These are phyloP conservation scores for Lutjanus campechanus DNA, from an alignment of 2,797 vertebrate species.

Conservation along the genomic window DNA sequence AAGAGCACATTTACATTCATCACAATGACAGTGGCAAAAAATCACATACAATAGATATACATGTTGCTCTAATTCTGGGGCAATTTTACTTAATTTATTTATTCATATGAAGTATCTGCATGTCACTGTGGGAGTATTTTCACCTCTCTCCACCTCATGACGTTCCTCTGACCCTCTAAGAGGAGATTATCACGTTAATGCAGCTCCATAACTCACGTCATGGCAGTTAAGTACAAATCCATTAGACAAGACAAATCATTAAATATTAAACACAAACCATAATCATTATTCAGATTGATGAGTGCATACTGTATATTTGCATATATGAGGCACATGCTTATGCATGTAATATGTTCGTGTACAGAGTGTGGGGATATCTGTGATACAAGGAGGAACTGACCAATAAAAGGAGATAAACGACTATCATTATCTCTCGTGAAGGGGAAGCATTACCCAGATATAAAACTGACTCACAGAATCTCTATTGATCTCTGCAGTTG, in stretches of 20 bases:
- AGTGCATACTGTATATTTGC: neutral
- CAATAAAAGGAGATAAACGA: constrained; percentile 59
- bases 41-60: neutral
- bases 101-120: neutral
- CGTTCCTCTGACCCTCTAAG: constrained; percentile 1
- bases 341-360: neutral
- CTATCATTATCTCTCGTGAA: constrained; percentile 45
- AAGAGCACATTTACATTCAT: neutral
- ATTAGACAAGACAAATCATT: constrained; percentile 53
- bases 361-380: neutral
- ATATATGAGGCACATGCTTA: neutral
- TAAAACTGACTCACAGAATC: constrained; percentile 20
- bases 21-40: neutral
- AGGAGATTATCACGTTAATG: constrained; percentile 16
- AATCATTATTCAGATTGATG: constrained; percentile 24
- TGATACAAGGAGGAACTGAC: constrained; percentile 38
- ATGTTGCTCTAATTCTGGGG: neutral
- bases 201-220: constrained; percentile 33
- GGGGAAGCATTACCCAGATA: constrained; percentile 45
- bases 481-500: constrained; percentile 47
- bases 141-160: neutral
- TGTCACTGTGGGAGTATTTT: neutral
- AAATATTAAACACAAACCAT: constrained; percentile 60
- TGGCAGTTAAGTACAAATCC: constrained; percentile 45
- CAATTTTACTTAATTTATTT: neutral